phyloP scores from a whole-genome alignment of 37 sponge, comb jelly and placozoan species.

The Oopsacas minuta region DNA sequence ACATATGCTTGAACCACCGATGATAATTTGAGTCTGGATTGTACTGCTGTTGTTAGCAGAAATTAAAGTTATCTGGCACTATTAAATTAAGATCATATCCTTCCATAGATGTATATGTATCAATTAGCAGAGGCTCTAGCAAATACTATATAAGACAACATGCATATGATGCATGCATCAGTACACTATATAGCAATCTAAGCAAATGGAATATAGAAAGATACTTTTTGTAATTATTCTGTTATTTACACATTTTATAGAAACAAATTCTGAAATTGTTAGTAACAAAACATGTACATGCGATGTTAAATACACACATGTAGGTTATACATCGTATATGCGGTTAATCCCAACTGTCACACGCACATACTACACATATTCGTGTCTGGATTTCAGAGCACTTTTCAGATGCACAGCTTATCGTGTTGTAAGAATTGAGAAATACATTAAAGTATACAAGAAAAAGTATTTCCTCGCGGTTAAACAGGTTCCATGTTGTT shows the following conservation, averaged over 20 bases:
- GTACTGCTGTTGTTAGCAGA: no score
- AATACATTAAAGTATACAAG: not conserved
- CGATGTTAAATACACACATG: not conserved
- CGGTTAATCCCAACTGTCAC: not conserved
- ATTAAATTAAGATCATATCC: no score
- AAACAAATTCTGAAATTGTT: not conserved
- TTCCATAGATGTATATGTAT: no score
- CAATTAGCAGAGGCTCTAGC: no score
- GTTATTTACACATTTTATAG: not conserved
- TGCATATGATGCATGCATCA: no score
- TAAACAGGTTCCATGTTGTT: not conserved
- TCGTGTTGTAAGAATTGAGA: not conserved
- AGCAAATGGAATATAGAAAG: no score
- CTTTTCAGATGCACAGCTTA: not conserved
- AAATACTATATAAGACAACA: not conserved
- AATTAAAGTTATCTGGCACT: no score
- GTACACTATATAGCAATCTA: no score
- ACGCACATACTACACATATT: not conserved
- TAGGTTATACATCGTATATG: not conserved
- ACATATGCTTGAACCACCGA: no score
- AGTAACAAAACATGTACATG: not conserved
- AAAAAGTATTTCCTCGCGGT: not conserved
- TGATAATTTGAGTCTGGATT: no score
- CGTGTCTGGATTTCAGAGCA: not conserved
- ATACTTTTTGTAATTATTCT: not conserved